Conservation (phyloP, 2,797 vertebrate species). For the Tangara arthus region DNA sequence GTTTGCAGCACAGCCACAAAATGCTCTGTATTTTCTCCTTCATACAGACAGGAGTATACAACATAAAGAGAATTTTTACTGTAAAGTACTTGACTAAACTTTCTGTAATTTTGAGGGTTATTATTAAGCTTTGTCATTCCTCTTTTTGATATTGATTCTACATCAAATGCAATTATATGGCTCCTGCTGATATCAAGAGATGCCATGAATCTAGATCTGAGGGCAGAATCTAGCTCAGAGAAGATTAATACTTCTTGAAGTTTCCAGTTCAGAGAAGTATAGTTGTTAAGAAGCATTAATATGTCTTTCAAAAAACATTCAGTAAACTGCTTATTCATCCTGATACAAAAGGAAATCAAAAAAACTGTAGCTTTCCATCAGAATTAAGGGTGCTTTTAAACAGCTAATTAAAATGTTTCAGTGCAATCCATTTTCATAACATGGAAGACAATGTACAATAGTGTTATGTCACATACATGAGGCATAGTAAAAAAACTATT, state of each 20-base stretch:
- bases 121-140: background rate
- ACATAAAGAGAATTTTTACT: background rate
- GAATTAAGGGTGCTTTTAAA: background rate
- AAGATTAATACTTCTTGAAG: background rate
- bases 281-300: constrained; percentile 14
- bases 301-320: background rate
- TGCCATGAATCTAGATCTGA: background rate
- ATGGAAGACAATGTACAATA: background rate
- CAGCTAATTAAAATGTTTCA: background rate
- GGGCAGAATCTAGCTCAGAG: background rate
- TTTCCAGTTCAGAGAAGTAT: background rate
- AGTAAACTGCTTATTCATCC: constrained; percentile 29
- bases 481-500: background rate
- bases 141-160: background rate
- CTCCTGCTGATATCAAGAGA: background rate
- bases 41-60: background rate
- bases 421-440: background rate
- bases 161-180: background rate
- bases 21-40: background rate
- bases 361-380: background rate
- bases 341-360: background rate
- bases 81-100: background rate
- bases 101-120: background rate
- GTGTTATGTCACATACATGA: background rate
- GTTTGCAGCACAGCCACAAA: background rate